A percentile compares a stretch with the other conserved stretches of the same genome.
Evolutionary conservation across 2,113 vertebrate species (phyloP).

Genomic region (Xiphophorus hellerii): DNA sequence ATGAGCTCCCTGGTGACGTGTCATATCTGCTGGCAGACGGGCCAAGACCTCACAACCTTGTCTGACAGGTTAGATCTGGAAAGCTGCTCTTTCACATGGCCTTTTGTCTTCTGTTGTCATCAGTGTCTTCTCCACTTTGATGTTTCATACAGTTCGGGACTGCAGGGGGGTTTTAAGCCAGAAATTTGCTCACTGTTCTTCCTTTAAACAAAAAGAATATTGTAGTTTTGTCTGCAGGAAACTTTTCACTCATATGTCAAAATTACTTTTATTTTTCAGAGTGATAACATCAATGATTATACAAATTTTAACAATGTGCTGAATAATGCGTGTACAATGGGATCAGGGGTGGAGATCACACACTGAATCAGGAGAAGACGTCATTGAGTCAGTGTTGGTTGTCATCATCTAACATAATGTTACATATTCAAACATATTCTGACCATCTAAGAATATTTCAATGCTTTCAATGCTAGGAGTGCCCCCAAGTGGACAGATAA

Average conservation of each 20-base stretch:
- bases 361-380: too few species aligned
- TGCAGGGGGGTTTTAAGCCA: constrained; percentile 18
- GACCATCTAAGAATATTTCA: too few species aligned
- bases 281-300: neutral
- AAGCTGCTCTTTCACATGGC: constrained; percentile 57
- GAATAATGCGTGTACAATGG: too few species aligned
- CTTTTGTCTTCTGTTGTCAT: constrained; percentile 70
- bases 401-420: too few species aligned
- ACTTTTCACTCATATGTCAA: constrained; percentile 11
- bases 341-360: too few species aligned
- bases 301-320: neutral
- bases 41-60: constrained; percentile 55
- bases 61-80: constrained; percentile 65
- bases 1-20: constrained; percentile 33
- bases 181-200: constrained; percentile 10
- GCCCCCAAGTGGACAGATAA: too few species aligned
- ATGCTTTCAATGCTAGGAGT: too few species aligned
- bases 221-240: constrained; percentile 13
- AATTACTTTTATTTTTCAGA: constrained; percentile 1
- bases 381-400: too few species aligned
- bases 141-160: constrained; percentile 56
- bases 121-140: constrained; percentile 47
- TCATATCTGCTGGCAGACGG: constrained; percentile 60
- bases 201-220: constrained; percentile 38
- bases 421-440: too few species aligned